A percentile compares a stretch with the other conserved stretches of the same genome.
Evolutionary conservation across 1,140 invertebrate species (phyloP).

Genomic region (Lerema accius): DNA sequence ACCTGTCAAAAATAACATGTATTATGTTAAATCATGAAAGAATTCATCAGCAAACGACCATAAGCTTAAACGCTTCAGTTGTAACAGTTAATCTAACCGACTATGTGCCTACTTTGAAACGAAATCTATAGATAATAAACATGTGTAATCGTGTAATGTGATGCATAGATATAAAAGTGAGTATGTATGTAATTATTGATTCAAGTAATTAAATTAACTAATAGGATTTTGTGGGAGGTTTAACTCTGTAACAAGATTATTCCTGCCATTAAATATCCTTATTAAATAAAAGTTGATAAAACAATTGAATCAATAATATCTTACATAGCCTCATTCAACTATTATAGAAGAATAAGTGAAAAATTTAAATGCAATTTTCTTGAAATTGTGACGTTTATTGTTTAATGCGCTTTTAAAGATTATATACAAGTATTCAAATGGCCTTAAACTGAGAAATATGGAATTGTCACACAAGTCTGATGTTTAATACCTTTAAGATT

Average conservation of each 20-base stretch:
- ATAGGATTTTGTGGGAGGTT: not conserved
- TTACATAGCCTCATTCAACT: not conserved
- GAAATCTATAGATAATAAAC: slow-evolving; percentile 34
- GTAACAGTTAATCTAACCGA: slow-evolving; percentile 42
- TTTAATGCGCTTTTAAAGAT: slow-evolving; percentile 25
- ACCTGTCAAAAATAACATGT: too few relatives aligned
- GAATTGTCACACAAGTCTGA: slow-evolving; percentile 35
- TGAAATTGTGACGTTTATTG: slow-evolving; percentile 10
- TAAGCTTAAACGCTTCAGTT: slow-evolving; percentile 20
- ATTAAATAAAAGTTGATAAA: too few relatives aligned
- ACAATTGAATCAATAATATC: slow-evolving; percentile 1
- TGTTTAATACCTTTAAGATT: slow-evolving; percentile 8
- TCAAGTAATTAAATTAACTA: not conserved
- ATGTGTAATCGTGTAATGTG: slow-evolving; percentile 37
- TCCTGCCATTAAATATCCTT: not conserved
- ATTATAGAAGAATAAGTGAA: slow-evolving; percentile 19
- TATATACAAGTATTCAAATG: slow-evolving; percentile 29
- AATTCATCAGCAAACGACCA: slow-evolving; percentile 9
- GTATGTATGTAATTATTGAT: slow-evolving; percentile 24
- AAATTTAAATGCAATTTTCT: slow-evolving; percentile 10
- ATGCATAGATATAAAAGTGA: slow-evolving; percentile 37
- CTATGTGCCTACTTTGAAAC: slow-evolving; percentile 53
- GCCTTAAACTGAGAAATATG: slow-evolving; percentile 27
- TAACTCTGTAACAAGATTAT: not conserved
- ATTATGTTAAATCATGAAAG: too few relatives aligned